Base-by-base conservation (phyloP, 2,797 vertebrate species). In the Chaetophractus vellerosus region DNA sequence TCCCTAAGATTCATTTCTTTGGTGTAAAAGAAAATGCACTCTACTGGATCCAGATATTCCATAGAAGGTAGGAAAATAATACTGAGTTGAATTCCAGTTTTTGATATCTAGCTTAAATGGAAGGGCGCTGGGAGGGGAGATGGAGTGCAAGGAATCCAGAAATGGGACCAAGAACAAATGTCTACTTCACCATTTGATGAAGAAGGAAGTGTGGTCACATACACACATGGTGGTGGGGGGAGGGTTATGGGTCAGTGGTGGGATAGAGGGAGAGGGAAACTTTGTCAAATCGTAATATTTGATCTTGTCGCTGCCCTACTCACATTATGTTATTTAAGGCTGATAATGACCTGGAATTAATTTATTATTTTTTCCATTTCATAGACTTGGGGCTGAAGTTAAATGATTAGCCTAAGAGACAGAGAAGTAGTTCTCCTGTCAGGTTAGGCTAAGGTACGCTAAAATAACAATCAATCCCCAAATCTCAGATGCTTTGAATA, bases 21-120 rank as follows among this genome's bases (percentile, higher is more conserved):
- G 31, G 2, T 2, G 11, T 68, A 48, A 93, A 95, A 82, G 84
- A 81, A 23, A 79, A 66, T 48, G 14, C 21, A 61, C 16, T 94
- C 33, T 81, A n/a, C 19, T 55, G 9, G 45, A 63, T 50, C 2
- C 26, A 61, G 23, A 45, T 86, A 90, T 55, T 69, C 23, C 38
- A 19, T 78, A 45, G 57, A 23, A 33, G 0, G 15, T 18, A 8
- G 3, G 4, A n/a, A 6, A 3, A 2, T 82, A 69, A 63, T 94
- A 88, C 14, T 76, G 50, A 89, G 63, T 72, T 68, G 50, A 88
- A 63, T 87, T n/a, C 24, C n/a, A 88, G 50, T 83, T 63, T 63
- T 84, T 91, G 88, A 69, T 33, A 75, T 94, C 28, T 88, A 41
- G 31, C 59, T 95, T 79, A 83, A 90, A 50, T 86, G 48, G 28